Percentiles rank a stretch among this genome's conserved stretches.
Evolutionary conservation across 2,113 vertebrate species (phyloP).

Genomic region (Myocastor coypus): DNA sequence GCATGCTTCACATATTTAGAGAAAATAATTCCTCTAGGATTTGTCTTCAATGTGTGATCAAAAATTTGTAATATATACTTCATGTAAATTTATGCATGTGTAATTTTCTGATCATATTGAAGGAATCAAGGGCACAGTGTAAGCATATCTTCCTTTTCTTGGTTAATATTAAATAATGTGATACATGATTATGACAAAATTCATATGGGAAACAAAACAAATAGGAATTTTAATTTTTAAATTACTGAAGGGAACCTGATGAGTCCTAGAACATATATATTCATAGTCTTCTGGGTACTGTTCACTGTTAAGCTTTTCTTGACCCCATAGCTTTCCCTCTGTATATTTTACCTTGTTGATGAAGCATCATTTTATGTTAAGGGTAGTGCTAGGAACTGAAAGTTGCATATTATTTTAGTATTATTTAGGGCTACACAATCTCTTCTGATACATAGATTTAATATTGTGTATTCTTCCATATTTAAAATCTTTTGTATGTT

Average conservation of each 20-base stretch:
- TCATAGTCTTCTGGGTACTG: background rate
- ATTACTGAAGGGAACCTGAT: background rate
- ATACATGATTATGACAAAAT: background rate
- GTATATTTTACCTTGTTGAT: background rate
- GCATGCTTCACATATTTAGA: background rate
- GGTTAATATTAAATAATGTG: background rate
- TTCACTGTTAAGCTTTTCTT: background rate
- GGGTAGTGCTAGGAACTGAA: background rate
- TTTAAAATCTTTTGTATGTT: background rate
- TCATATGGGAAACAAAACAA: background rate
- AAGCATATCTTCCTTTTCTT: background rate
- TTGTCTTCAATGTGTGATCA: background rate
- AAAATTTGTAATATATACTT: background rate
- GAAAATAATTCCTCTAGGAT: background rate
- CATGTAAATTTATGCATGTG: background rate
- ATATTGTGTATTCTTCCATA: background rate
- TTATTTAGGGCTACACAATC: background rate
- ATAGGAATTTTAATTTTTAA: background rate
- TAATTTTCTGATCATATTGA: background rate
- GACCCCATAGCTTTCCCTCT: background rate
- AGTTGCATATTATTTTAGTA: background rate
- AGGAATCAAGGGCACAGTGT: background rate
- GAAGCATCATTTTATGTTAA: background rate
- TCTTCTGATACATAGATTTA: background rate
- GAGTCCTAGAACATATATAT: background rate